Evolutionary conservation across 2,113 vertebrate genomes (phyloP), one percentile per base, ranked within the genome.

Genomic region (Oophaga pumilio): DNA sequence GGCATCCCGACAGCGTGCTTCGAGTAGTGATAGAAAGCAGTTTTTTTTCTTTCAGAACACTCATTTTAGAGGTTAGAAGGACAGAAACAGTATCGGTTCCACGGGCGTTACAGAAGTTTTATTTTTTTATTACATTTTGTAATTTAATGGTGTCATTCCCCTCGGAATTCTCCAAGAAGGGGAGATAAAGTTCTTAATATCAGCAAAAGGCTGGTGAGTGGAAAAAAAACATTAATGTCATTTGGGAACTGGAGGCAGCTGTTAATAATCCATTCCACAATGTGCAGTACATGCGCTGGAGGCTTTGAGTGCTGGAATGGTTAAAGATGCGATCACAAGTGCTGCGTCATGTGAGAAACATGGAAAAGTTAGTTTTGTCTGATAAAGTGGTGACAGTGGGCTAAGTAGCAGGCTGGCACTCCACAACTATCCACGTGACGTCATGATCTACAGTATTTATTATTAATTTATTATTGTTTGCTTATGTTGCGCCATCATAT

Each of bases 171-270:
- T 53, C 60, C 8, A 60, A 66, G 59, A 86, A 68, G 85, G 59
- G 79, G 74, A 78, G 85, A 86, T 86, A 86, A 78, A 78, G 59
- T 86, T 86, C 76, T 56, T 86, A 86, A 78, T 86, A 78, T 76
- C 73, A 66, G 59, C 49, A 60, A 86, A 86, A 86, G 68, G 85
- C 74, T 78, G 76, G 59, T 76, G 60, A 86, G 74, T 76, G 73
- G 33, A 76, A 64, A 59, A 66, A 78, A 85, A 76, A 69, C 84
- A 85, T 76, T 85, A 85, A 85, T 76, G 84, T 28, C 84, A 76
- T 85, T 85, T 62, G 71, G 84, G 71, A 85, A 85, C 33, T 78
- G 76, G 59, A 78, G 85, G 60, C 74, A 86, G 85, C 74, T 86
- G 43, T 53, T 78, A 60, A 76, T 85, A 85, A 85, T 85, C 71